Base-by-base conservation (phyloP, 2,113 vertebrate genomes). In the Andinoacara biseriatus region DNA sequence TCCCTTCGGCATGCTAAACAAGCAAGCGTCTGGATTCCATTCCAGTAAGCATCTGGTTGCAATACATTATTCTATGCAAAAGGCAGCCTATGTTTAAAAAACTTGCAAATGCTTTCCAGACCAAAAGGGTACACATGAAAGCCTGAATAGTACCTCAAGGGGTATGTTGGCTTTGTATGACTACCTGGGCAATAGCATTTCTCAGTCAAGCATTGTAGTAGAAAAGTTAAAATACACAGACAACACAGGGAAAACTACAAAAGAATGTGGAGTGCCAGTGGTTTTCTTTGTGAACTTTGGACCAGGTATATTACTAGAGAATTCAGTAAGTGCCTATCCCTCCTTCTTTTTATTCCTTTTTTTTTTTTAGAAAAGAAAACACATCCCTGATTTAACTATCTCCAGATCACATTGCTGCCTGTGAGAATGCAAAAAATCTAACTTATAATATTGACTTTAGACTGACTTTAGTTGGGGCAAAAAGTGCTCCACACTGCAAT, bases 21-120 rank as follows among this genome's bases (percentile, higher is more conserved):
- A 92, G 88, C 90, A 91, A 88, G 85, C 91, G 86, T 85, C 86
- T 92, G 90, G 83, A 87, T 82, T 76, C 18, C 15, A 86, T 86
- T 91, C 31, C 74, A 85, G 57, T 8, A 3, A 72, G 69, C 91
- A 92, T 93, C 90, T 93, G 91, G 89, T 86, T 91, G 74, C 63
- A 89, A 94, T 91, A 88, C 82, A 78, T 58, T 86, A 89, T 84
- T 79, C 69, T 81, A 75, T 83, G 79, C 78, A 84, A 80, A 84
- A 82, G 72, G 74, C 46, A 17, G 54, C 31, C 75, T 84, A 26
- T 60, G 29, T 78, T 87, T 56, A 49, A 86, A 86, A 87, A 87
- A 78, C 20, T n/a, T 76, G 82, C 69, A 85, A 90, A 89, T 62
- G 56, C 72, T 87, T 92, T 89, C 89, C 90, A 93, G 91, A 89